Evolutionary conservation across 2,113 vertebrate species (phyloP), one percentile per base, ranked within the genome.

Genomic region (Aspidoscelis tigris): DNA sequence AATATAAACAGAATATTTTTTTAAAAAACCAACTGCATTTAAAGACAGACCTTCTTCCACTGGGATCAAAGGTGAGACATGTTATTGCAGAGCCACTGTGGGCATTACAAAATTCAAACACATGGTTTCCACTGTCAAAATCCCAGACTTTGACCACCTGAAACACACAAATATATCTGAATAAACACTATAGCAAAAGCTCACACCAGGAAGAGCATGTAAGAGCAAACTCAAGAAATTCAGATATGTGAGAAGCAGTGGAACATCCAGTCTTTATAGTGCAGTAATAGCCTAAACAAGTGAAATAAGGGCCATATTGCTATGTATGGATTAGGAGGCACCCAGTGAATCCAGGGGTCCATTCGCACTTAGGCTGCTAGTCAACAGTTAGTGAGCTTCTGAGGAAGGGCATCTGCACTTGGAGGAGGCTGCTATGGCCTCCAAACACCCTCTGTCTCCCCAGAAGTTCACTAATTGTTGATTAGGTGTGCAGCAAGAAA

Each of bases 71-170:
- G 2, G 93, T 90, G 95, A 97, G 91, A 81, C 94, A 97, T 8
- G 95, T 95, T 89, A 96, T 90, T 71, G 90, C 91, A 83, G 93
- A 88, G n/a, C 86, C 83, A 79, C 91, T 88, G 0, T 90, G 93
- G 66, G 92, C 90, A 20, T 81, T 91, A n/a, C 81, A 93, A 87
- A 96, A 96, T 89, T 97, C 96, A 94, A 95, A 96, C 18, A 95
- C 26, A 70, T 93, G 90, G 72, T 84, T 93, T 64, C 95, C 96
- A 11, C 88, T 97, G 89, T 96, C 95, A 87, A 97, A 94, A 87
- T 96, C 94, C 95, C 95, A 97, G 9, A 95, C 91, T 95, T 96
- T 96, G 26, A 96, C 90, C 18, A 95, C 88, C 95, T 97, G 82
- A 72, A 91, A 53, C 84, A 69, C 16, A 77, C 85, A 78, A 47